Conservation (phyloP, 2,113 vertebrate species). For the Andinoacara biseriatus region DNA sequence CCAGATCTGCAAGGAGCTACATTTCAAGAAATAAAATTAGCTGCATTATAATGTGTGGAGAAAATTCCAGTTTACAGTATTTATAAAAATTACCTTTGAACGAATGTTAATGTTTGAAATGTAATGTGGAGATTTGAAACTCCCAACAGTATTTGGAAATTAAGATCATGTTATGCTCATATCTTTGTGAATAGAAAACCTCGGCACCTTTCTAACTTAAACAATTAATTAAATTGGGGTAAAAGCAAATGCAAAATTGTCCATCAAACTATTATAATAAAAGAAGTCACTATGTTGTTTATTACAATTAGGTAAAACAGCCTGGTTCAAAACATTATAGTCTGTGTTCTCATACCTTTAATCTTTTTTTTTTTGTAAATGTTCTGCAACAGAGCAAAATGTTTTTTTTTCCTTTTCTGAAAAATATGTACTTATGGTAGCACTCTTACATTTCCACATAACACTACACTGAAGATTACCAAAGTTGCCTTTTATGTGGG, state of each 20-base stretch:
- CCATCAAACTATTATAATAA: background rate
- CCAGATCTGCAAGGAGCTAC: slow-evolving; percentile 93
- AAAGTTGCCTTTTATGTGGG: background rate
- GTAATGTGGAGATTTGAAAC: background rate
- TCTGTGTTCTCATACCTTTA: background rate
- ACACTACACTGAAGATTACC: background rate
- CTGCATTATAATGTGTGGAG: background rate
- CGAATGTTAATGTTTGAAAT: background rate
- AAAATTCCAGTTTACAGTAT: background rate
- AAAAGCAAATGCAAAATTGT: background rate
- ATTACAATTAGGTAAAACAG: background rate
- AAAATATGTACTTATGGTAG: background rate
- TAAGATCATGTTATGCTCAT: background rate
- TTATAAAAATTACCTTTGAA: background rate
- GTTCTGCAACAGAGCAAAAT: background rate
- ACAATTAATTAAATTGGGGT: background rate
- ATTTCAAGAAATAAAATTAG: slow-evolving; percentile 22
- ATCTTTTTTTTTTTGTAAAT: background rate
- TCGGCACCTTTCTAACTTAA: background rate
- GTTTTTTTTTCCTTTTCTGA: background rate
- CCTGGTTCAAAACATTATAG: background rate
- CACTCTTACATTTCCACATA: background rate
- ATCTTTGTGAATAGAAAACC: background rate
- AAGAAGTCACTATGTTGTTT: background rate
- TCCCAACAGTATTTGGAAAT: background rate